Evolutionary conservation across 2,888 invertebrate species (phyloP).

Genomic region (Trichogramma evanescens): DNA sequence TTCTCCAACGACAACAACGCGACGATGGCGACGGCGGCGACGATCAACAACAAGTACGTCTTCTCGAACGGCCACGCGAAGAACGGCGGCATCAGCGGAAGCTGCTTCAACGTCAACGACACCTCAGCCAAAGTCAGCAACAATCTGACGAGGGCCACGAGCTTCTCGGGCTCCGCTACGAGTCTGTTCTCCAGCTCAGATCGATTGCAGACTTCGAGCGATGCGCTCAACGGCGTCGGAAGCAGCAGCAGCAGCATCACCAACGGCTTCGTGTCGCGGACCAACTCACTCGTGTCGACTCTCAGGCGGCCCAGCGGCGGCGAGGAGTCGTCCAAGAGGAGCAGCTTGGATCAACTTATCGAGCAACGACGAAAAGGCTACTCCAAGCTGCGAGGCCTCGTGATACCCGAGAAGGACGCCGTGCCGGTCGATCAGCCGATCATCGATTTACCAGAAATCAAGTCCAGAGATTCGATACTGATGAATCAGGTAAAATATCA

Average conservation of each 20-base stretch:
- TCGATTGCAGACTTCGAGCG: slow-evolving; percentile 1
- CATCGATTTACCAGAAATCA: slow-evolving; percentile 76
- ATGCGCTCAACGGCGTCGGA: slow-evolving; percentile 1
- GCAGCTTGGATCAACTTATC: slow-evolving; percentile 66
- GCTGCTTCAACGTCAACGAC: not conserved
- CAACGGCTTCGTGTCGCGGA: slow-evolving; percentile 29
- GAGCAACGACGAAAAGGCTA: slow-evolving; percentile 77
- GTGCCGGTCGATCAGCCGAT: slow-evolving; percentile 53
- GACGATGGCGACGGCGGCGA: slow-evolving; percentile 7
- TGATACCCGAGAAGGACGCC: slow-evolving; percentile 70
- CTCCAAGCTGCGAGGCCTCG: slow-evolving; percentile 79
- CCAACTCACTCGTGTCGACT: slow-evolving; percentile 39
- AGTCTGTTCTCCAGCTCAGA: not conserved
- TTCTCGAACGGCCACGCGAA: not conserved
- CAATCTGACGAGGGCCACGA: slow-evolving; percentile 39
- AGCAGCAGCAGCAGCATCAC: not conserved
- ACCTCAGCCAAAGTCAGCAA: not conserved
- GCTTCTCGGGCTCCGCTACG: slow-evolving; percentile 41
- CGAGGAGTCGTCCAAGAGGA: slow-evolving; percentile 50
- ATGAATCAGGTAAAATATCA: slow-evolving; percentile 33
- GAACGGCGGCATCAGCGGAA: not conserved
- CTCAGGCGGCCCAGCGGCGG: slow-evolving; percentile 29
- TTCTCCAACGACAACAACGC: not conserved
- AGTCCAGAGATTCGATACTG: slow-evolving; percentile 58
- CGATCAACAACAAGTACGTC: not conserved